These are phyloP conservation scores for Monomorium pharaonis DNA, from an alignment of 1,140 invertebrate species.

Conservation along the genomic window DNA sequence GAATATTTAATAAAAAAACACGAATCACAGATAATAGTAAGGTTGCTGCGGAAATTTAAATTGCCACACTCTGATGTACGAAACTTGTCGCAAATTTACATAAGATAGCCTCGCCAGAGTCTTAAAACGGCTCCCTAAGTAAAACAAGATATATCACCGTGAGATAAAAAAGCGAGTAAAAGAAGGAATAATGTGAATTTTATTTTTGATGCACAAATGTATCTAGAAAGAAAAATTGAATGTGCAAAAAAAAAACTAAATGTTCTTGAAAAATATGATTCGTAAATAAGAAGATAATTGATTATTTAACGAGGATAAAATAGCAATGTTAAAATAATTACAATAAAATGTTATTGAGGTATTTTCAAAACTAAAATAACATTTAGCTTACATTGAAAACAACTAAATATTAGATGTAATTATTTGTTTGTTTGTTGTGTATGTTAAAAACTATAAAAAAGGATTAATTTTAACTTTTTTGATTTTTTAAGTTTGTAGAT, in stretches of 20 bases:
- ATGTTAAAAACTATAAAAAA: neutral
- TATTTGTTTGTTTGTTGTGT: neutral
- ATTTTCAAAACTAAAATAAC: neutral
- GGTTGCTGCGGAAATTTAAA: slow-evolving; percentile 42
- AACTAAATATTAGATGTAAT: neutral
- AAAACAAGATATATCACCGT: neutral
- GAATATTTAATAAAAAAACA: slow-evolving; percentile 6
- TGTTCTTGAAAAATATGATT: neutral
- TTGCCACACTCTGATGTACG: slow-evolving; percentile 21
- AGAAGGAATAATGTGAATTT: neutral
- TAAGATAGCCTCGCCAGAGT: neutral
- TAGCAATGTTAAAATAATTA: neutral
- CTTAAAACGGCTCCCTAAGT: neutral
- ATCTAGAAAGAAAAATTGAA: neutral
- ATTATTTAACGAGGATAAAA: neutral
- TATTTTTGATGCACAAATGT: neutral
- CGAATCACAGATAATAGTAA: neutral
- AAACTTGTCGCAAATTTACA: slow-evolving; percentile 44
- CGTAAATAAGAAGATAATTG: neutral
- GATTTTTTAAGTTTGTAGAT: too few species aligned
- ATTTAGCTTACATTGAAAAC: neutral
- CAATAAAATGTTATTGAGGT: neutral
- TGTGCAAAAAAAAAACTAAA: neutral
- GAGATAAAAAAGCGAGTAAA: neutral
- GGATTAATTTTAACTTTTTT: too few species aligned